Conservation (phyloP, 2,113 vertebrate genomes). For the Bettongia penicillata region DNA sequence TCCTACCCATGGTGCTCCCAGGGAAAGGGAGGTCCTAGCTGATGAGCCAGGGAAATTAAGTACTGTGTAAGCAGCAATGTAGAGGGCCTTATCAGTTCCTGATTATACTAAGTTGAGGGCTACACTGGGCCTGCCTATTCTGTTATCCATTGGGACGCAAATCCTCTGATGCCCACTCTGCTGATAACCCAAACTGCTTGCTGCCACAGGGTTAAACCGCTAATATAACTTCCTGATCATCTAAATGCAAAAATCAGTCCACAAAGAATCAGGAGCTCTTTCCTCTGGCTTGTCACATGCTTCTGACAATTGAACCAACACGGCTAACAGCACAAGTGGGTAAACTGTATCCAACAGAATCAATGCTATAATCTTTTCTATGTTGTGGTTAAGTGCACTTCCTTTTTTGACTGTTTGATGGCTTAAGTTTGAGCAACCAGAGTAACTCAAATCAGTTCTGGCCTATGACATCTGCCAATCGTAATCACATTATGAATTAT, state of each 20-base stretch:
- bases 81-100: not conserved
- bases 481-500: not conserved
- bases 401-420: not conserved
- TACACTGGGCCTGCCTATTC: not conserved
- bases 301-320: not conserved
- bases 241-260: not conserved
- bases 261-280: not conserved
- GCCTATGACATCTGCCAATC: not conserved
- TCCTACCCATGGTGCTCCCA: not conserved
- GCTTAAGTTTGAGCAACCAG: not conserved
- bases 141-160: not conserved
- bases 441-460: not conserved
- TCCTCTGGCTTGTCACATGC: not conserved
- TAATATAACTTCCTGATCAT: not conserved
- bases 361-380: not conserved
- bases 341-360: not conserved
- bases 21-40: not conserved
- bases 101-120: not conserved
- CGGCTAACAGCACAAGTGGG: not conserved
- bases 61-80: not conserved
- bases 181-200: not conserved
- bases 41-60: not conserved
- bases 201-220: not conserved
- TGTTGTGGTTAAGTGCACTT: not conserved
- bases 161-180: not conserved